Percentiles rank a stretch among this genome's conserved stretches.
Conservation (phyloP, 2,888 invertebrate genomes). For the Neoitamus cyanurus region DNA sequence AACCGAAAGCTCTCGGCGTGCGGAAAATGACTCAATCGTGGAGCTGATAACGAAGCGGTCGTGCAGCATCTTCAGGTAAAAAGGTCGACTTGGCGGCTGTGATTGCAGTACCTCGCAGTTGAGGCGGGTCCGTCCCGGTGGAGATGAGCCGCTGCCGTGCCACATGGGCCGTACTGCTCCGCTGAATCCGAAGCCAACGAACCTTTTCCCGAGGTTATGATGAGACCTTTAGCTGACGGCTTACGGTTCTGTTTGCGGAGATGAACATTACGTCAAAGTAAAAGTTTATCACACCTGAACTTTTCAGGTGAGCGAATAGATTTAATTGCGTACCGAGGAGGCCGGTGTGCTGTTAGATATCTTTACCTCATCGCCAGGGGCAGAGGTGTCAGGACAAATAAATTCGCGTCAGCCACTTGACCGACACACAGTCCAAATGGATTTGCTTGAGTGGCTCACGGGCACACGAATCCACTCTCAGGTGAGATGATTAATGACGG, state of each 20-base stretch:
- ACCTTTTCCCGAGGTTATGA: not conserved
- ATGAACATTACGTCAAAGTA: not conserved
- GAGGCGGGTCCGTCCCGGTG: not conserved
- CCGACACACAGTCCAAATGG: not conserved
- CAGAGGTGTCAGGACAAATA: not conserved
- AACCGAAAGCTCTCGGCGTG: not conserved
- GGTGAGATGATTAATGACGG: conserved; percentile 20
- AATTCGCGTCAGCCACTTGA: not conserved
- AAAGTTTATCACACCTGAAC: conserved; percentile 35
- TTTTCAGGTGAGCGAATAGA: not conserved
- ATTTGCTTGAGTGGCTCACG: not conserved
- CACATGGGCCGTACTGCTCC: not conserved
- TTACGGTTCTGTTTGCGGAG: not conserved
- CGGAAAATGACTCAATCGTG: conserved; percentile 23
- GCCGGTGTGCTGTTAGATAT: not conserved
- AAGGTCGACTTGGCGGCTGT: not conserved
- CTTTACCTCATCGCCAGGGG: not conserved
- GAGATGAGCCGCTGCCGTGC: not conserved
- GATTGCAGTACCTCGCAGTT: not conserved
- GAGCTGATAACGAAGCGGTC: conserved; percentile 9
- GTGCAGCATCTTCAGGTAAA: conserved; percentile 2
- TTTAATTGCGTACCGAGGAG: conserved; percentile 6
- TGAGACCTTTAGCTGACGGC: not conserved
- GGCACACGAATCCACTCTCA: not conserved
- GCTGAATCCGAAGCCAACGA: conserved; percentile 6